Base-by-base conservation (phyloP, 2,888 invertebrate genomes). In the Mimachlamys varia region DNA sequence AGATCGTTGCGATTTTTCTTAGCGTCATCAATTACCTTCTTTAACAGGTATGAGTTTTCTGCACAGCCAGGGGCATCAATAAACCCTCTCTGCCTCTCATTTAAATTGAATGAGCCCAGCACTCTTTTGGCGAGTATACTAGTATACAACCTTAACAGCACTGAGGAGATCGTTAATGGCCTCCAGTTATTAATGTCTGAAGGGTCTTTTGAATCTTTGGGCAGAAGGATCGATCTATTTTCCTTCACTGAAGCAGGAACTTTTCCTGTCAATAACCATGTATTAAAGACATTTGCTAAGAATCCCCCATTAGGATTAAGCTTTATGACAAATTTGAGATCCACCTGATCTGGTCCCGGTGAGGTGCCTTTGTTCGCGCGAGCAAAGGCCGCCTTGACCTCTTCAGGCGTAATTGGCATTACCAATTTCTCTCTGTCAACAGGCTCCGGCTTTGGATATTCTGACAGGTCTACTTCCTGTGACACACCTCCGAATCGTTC, bases 181-280 rank as follows among this genome's bases (percentile, higher is more conserved):
- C 91, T 58, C 92, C 90, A 91, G 38, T 91, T 92, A 44, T 91
- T 89, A 37, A 91, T 87, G 33, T 90, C 53, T 62, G 90, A 91
- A 7, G 91, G 90, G 0, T 76, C 90, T 22, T 89, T 89, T 15
- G 12, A 53, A 1, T 90, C 90, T 62, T 92, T 92, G 1, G 91
- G 91, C 12, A 91, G 89, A 0, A 91, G 90, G 15, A 92, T 92
- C 7, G 89, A 89, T 17, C 89, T 44, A 49, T 89, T 90, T 12
- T 22, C 44, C 13, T 89, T 92, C 3, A 91, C 55, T 10, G 37
- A 1, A 3, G 49, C 88, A 13, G 90, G 90, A 13, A 91, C 89
- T 22, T 89, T 58, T 0, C 90, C 91, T 5, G 53, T 50, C 0
- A 89, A 10, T n/a, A 92, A 33, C 88, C 87, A 91, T 3, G 89